Percentiles rank a stretch among this genome's conserved stretches.
These are phyloP conservation scores for Varanus komodoensis DNA, from an alignment of 2,113 vertebrate genomes.

Conservation along the genomic window DNA sequence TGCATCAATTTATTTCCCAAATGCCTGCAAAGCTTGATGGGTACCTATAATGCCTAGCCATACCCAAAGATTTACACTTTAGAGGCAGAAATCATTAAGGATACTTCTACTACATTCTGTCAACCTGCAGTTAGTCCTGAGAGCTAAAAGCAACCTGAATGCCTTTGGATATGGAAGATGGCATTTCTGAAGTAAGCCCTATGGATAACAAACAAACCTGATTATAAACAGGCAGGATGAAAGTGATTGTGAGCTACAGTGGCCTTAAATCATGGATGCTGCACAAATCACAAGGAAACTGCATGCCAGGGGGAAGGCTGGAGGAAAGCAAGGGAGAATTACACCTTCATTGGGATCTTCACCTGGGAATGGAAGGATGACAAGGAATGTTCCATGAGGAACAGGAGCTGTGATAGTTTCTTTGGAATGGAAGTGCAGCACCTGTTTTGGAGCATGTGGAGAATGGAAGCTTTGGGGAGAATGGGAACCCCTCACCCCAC, in stretches of 20 bases:
- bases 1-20: neutral
- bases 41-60: neutral
- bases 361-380: neutral
- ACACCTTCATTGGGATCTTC: too few relatives aligned
- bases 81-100: neutral
- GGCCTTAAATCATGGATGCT: neutral
- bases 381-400: neutral
- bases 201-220: neutral
- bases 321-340: neutral
- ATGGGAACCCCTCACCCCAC: neutral
- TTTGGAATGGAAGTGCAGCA: neutral
- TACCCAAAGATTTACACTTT: neutral
- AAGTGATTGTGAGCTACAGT: neutral
- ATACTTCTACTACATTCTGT: neutral
- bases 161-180: neutral
- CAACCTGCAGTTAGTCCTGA: neutral
- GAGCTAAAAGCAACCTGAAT: neutral
- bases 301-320: too few relatives aligned
- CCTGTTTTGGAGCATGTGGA: neutral
- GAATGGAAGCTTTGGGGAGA: neutral
- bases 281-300: neutral
- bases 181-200: neutral
- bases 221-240: neutral
- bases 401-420: neutral
- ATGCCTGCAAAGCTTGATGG: neutral